Conservation (phyloP, 2,113 vertebrate species). For the Barbus barbus region DNA sequence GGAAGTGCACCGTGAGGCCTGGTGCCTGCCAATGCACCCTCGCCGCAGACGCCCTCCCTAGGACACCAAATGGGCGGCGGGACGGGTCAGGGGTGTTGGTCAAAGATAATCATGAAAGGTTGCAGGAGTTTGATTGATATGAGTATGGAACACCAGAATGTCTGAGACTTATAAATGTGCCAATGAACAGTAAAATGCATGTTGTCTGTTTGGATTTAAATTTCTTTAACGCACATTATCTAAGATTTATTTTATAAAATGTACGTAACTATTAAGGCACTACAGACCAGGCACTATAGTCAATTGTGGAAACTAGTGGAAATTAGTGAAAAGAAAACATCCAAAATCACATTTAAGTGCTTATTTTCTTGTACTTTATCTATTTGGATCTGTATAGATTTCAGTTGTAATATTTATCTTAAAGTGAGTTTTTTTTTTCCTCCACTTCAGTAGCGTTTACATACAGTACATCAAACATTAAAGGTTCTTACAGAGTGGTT, state of each 20-base stretch:
- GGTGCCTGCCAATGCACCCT: constrained; percentile 59
- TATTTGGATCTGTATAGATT: neutral
- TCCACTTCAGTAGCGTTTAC: too few species aligned
- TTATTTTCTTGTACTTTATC: too few species aligned
- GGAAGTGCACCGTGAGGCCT: constrained; percentile 64
- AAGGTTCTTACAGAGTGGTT: too few species aligned
- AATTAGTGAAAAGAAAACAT: too few species aligned
- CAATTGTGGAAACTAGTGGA: too few species aligned
- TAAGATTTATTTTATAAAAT: neutral
- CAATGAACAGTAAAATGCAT: neutral
- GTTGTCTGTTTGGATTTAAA: neutral
- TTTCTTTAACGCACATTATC: neutral
- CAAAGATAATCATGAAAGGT: constrained; percentile 1
- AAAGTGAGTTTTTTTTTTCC: too few species aligned
- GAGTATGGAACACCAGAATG: neutral
- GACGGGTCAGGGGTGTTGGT: neutral
- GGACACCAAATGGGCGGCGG: neutral
- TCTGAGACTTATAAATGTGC: neutral
- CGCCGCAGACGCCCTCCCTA: constrained; percentile 58
- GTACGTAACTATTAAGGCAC: neutral
- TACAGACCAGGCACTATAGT: too few species aligned
- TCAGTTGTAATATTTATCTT: neutral
- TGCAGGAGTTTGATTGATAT: neutral
- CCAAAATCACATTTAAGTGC: too few species aligned
- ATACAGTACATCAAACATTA: too few species aligned